Evolutionary conservation across 2,888 invertebrate genomes (phyloP).

Genomic region (Calephelis perditalis): DNA sequence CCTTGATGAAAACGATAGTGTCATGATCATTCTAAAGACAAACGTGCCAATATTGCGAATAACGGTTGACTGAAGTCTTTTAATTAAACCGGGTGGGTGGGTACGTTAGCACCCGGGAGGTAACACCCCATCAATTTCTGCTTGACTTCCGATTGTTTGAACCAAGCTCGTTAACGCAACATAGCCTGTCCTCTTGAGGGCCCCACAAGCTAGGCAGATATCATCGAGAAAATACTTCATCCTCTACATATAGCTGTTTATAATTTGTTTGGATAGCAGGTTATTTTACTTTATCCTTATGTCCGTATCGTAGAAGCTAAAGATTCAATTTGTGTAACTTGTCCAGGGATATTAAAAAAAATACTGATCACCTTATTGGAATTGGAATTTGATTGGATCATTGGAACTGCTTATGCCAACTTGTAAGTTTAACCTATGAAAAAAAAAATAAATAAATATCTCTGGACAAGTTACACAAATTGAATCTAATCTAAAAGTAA

Average conservation of each 20-base stretch:
- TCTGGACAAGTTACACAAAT: too few species aligned
- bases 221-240: conserved; percentile 16
- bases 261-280: too few species aligned
- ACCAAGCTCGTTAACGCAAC: conserved; percentile 48
- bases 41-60: conserved; percentile 62
- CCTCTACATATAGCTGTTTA: background rate
- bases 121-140: conserved; percentile 59
- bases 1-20: conserved; percentile 37
- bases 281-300: too few species aligned
- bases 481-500: too few species aligned
- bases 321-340: too few species aligned
- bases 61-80: conserved; percentile 70
- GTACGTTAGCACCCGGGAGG: conserved; percentile 36
- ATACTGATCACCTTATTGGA: too few species aligned
- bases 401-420: too few species aligned
- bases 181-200: conserved; percentile 18
- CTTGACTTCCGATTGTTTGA: conserved; percentile 65
- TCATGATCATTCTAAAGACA: conserved; percentile 43
- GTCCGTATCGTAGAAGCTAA: too few species aligned
- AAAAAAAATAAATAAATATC: too few species aligned
- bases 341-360: too few species aligned
- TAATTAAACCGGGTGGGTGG: conserved; percentile 54
- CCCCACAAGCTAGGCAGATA: conserved; percentile 17
- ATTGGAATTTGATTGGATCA: too few species aligned
- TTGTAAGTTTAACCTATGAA: too few species aligned